phyloP scores from a whole-genome alignment of 2,888 invertebrate genomes.

The Tetragonula carbonaria region DNA sequence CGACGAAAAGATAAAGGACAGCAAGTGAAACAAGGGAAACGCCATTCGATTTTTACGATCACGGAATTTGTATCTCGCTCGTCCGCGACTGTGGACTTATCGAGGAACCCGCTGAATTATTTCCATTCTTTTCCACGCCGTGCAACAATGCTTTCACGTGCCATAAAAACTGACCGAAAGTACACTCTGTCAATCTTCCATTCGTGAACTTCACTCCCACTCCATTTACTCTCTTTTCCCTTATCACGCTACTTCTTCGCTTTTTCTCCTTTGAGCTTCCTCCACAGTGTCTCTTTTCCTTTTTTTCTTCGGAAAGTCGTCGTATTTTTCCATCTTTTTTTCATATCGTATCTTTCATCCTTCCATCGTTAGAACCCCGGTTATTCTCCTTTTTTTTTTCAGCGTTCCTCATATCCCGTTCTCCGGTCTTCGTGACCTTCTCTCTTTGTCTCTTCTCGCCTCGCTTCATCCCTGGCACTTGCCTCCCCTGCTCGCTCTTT shows the following conservation, averaged over 20 bases:
- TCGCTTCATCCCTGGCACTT: neutral
- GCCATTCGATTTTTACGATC: conserved; percentile 79
- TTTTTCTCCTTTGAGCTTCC: neutral
- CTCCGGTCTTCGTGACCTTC: neutral
- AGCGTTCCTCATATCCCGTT: neutral
- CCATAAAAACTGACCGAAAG: conserved; percentile 75
- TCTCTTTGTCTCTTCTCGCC: conserved; percentile 8
- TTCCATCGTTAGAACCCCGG: conserved; percentile 1
- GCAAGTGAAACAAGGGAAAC: conserved; percentile 56
- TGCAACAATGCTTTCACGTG: conserved; percentile 79
- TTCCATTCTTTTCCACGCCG: conserved; percentile 75
- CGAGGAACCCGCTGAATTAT: conserved; percentile 77
- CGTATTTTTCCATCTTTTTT: conserved; percentile 13
- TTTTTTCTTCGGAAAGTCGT: neutral
- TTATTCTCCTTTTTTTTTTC: neutral
- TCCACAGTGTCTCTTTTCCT: neutral
- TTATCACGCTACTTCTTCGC: conserved; percentile 2
- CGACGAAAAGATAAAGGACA: conserved; percentile 63
- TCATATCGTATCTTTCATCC: conserved; percentile 10
- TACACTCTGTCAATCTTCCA: conserved; percentile 59
- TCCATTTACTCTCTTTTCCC: neutral
- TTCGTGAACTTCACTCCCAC: conserved; percentile 30
- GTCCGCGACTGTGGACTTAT: conserved; percentile 71
- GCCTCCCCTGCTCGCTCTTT: conserved; percentile 9
- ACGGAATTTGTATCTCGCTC: conserved; percentile 77